Evolutionary conservation across 2,113 vertebrate species (phyloP).

Genomic region (Eulemur macaco): DNA sequence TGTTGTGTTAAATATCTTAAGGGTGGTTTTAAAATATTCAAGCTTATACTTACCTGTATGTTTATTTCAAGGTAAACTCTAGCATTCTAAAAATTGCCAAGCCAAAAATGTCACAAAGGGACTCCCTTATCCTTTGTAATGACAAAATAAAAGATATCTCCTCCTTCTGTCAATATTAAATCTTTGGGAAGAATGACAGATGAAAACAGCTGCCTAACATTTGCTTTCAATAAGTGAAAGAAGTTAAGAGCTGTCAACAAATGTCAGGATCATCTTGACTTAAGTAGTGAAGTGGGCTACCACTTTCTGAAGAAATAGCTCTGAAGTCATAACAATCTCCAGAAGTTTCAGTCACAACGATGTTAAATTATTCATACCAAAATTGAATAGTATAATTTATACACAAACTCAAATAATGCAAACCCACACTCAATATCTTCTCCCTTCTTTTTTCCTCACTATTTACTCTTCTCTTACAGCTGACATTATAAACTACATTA

Average conservation of each 20-base stretch:
- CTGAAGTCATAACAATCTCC: neutral
- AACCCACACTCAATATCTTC: neutral
- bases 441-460: neutral
- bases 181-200: neutral
- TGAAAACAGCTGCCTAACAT: neutral
- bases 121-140: neutral
- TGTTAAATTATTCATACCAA: neutral
- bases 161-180: neutral
- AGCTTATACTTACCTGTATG: neutral
- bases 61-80: neutral
- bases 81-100: neutral
- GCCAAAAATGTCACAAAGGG: neutral
- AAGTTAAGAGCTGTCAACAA: neutral
- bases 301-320: neutral
- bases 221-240: neutral
- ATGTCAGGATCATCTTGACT: neutral
- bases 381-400: neutral
- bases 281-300: neutral
- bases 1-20: neutral
- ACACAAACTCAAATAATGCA: neutral
- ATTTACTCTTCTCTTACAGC: neutral
- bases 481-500: neutral
- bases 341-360: neutral
- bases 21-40: neutral
- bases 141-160: neutral